phyloP scores from a whole-genome alignment of 2,797 vertebrate species.

The Acestrorhynchus altus region DNA sequence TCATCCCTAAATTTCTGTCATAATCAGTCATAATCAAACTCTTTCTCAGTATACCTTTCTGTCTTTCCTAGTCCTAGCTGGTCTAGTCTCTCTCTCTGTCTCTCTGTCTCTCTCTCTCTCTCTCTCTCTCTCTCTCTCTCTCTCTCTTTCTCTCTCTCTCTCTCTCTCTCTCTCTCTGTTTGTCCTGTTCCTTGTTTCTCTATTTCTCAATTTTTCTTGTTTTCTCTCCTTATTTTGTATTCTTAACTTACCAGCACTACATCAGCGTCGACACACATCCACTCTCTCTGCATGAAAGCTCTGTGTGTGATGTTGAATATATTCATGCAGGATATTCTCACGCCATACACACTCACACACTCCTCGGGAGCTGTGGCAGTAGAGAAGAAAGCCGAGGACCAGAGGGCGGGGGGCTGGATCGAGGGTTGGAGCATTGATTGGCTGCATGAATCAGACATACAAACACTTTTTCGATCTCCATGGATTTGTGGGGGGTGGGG shows the following conservation, averaged over 20 bases:
- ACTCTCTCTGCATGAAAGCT: constrained; percentile 12
- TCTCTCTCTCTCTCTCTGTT: neutral
- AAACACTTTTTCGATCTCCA: constrained; percentile 45
- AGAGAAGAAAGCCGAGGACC: neutral
- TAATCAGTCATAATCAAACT: no score
- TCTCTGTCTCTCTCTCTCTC: neutral
- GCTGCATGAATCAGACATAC: constrained; percentile 48
- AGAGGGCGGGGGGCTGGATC: neutral
- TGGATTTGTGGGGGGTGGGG: constrained; percentile 45
- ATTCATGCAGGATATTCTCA: constrained; percentile 29
- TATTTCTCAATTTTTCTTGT: neutral
- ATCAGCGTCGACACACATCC: neutral
- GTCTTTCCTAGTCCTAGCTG: no score
- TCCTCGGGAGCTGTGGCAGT: neutral
- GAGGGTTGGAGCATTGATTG: constrained; percentile 45
- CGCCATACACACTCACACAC: constrained; percentile 7
- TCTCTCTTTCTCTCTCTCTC: neutral
- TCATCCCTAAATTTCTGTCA: neutral
- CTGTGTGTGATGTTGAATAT: constrained; percentile 41
- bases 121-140: neutral
- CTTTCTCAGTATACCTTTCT: neutral
- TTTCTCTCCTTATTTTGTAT: constrained; percentile 2
- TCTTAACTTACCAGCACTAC: neutral
- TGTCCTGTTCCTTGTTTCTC: neutral
- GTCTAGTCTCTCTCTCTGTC: neutral